Base-by-base conservation (phyloP, 2,797 vertebrate genomes). In the Pipistrellus pygmaeus region DNA sequence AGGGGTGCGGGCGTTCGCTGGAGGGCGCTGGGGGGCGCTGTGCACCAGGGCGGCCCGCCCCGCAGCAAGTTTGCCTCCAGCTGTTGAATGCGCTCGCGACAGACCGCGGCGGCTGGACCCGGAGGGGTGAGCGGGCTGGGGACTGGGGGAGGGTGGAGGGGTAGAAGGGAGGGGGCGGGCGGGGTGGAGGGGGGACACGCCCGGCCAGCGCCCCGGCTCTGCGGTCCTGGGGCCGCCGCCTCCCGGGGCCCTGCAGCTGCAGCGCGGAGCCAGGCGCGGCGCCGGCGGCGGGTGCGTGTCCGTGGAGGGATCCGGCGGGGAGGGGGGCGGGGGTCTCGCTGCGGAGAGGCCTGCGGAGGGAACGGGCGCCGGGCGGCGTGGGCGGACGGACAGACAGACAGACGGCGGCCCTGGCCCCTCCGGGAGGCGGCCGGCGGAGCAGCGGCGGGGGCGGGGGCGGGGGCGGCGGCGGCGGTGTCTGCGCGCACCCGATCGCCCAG, bases 381-480 rank as follows among this genome's bases (percentile, higher is more conserved):
- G 68, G 73, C 71, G 92, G 87, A 90, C 95, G 60, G 96, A 48
- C 46, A 48, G 46, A 93, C 96, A 0, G 94, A 78, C 76, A 0
- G 57, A 13, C 76, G 0, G 60, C 72, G 44, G 93, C 89, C 85
- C 53, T 83, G 87, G 90, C 76, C 95, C 93, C 85, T 88, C 91
- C 71, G 91, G 95, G 95, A 84, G 12, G 94, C n/a, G 88, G 96
- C 97, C 95, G 83, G 51, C 51, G 96, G 96, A 71, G 97, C 11
- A 6, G 71, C 96, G 90, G 96, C 76, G 88, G 57, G 62, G 77
- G 53, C 20, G 80, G 46, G 83, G 77, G 53, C 20, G 80, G 46
- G 83, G 77, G 92, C 92, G 96, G 96, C 86, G 72, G 91, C 92
- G 96, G 96, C 88, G 72, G 97, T 85, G 96, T 93, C 96, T 96